phyloP scores from a whole-genome alignment of 2,113 vertebrate species.

The Euleptes europaea region DNA sequence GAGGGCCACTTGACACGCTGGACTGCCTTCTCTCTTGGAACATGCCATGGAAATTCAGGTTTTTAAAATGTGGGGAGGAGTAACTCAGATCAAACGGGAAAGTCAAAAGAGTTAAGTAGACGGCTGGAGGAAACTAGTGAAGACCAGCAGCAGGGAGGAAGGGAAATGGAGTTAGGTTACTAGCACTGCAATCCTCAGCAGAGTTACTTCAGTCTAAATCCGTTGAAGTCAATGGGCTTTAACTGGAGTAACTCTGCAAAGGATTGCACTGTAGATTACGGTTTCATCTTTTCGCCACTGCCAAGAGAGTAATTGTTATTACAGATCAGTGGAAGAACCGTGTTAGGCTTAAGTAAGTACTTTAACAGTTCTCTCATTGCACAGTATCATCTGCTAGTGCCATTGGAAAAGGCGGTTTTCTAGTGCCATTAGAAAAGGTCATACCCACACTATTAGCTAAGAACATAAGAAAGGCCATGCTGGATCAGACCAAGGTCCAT shows the following conservation, averaged over 20 bases:
- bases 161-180: slow-evolving; percentile 24
- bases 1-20: background rate
- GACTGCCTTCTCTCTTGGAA: slow-evolving; percentile 23
- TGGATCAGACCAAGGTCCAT: no score
- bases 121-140: slow-evolving; percentile 3
- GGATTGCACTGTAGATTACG: background rate
- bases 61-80: background rate
- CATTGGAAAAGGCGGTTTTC: background rate
- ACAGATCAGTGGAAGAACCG: background rate
- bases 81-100: slow-evolving; percentile 15
- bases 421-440: no score
- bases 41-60: background rate
- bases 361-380: background rate
- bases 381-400: background rate
- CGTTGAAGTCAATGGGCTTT: no score
- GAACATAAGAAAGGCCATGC: no score
- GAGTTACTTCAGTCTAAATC: no score
- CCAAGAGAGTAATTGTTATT: background rate
- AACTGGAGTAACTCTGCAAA: no score
- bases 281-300: background rate
- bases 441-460: no score
- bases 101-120: slow-evolving; percentile 26
- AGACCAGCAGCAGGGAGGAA: slow-evolving; percentile 17
- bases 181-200: no score
- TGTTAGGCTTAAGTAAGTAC: background rate